Evolutionary conservation across 2,797 vertebrate species (phyloP), one percentile per base, ranked within the genome.

Genomic region (Periophthalmus magnuspinnatus): DNA sequence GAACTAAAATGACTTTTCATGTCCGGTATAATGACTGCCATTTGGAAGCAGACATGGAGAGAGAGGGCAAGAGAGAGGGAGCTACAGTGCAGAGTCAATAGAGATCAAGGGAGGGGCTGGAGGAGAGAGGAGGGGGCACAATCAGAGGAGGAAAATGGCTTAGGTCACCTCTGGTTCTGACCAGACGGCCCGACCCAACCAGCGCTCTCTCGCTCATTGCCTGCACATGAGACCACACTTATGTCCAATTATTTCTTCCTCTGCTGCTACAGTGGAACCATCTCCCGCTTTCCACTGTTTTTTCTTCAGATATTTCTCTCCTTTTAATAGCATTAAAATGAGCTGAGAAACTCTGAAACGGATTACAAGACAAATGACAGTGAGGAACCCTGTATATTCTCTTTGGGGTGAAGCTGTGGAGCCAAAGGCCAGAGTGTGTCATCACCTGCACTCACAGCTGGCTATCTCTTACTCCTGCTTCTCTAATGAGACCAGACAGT

Each of bases 1-100:
- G 90, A 93, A 92, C 91, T 92, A 90, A 93, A 93, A 91, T 91
- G 88, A 92, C 91, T 93, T 92, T 92, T 92, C 89, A 90, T 92
- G 86, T 91, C 88, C 76, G 77, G 86, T 88, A 90, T 91, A 92
- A 92, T 91, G 90, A 92, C 89, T 88, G 88, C 90, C 86, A 91
- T 92, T 92, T 91, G 89, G 88, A 91, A 88, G 84, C 81, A 71
- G 80, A 88, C 81, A 80, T 83, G 83, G 81, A 83, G 86, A 84
- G 87, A 86, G 86, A 77, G 87, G 61, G 81, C 1, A 66, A 72
- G 86, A 70, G 80, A 81, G 79, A 66, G 60, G 58, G 77, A 68
- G 79, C 76, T 48, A 75, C 70, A 75, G 81, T 77, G 19, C 61
- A 72, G 71, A 79, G 70, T 69, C 77, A 81, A 83, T 84, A 81